Evolutionary conservation across 1,140 invertebrate genomes (phyloP), one percentile per base, ranked within the genome.

Genomic region (Hetaerina americana): DNA sequence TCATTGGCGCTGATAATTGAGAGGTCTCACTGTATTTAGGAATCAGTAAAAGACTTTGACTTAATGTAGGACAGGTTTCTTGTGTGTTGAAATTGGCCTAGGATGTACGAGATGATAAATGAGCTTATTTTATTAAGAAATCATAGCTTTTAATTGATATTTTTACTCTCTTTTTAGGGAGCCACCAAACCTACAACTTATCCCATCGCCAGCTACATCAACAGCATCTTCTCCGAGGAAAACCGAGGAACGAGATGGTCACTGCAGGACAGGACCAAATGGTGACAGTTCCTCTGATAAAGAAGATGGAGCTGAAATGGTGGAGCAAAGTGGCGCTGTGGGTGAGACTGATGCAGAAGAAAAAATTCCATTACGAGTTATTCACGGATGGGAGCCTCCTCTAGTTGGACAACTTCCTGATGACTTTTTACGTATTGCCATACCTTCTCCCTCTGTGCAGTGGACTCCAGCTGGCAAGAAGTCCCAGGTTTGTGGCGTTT

Each of bases 361-460:
- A 57, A 57, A 57, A 57, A 75, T 71, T 76, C 80, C 79, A 75
- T 78, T 75, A 72, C 76, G 77, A 78, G 77, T 74, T 77, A 76
- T 76, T 77, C 77, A 80, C 71, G 88, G 88, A 77, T 95, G 93
- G 93, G 88, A 91, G 75, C 93, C 93, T 18, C 88, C 92, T 24
- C 83, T 96, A 77, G 77, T 96, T 24, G 90, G 92, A 0, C 89
- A 89, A 8, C 79, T 96, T 70, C 93, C 94, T 1, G 85, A 89
- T 29, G 88, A 88, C 78, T 95, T 96, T 82, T 82, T 95, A 28
- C 85, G 90, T 75, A 83, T 90, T 74, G 82, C 85, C 3, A n/a
- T 57, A 25, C 67, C 3, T 40, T 26, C n/a, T 28, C n/a, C 71
- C 26, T 72, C 18, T 28, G 49, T 10, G 24, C 40, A 57, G 15